These are phyloP conservation scores for Calliphora vicina DNA, from an alignment of 1,140 invertebrate genomes.

Conservation along the genomic window DNA sequence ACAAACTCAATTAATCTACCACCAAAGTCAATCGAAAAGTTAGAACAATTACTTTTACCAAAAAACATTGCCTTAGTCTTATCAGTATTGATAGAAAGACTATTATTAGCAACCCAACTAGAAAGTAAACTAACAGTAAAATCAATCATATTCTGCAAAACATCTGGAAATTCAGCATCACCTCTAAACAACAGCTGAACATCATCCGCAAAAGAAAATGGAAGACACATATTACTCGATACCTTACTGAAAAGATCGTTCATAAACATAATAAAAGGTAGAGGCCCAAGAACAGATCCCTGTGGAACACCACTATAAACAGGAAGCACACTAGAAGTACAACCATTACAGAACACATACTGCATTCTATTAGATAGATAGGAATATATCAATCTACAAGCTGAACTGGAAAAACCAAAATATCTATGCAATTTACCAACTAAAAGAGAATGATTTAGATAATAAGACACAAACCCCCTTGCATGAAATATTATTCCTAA, in stretches of 20 bases:
- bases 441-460: background rate
- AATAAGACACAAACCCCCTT: background rate
- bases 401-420: background rate
- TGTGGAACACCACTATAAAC: background rate
- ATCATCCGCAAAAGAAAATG: slow-evolving; percentile 1
- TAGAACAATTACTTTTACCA: background rate
- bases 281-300: background rate
- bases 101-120: too few species aligned
- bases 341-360: background rate
- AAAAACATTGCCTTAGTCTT: background rate
- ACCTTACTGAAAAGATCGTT: background rate
- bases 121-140: background rate
- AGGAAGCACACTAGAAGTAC: background rate
- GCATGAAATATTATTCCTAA: too few species aligned
- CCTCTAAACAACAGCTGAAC: background rate
- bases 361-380: background rate
- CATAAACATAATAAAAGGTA: background rate
- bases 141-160: background rate
- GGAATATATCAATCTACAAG: background rate
- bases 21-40: background rate
- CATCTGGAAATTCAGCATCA: background rate
- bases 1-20: background rate
- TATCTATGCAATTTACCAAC: background rate
- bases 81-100: background rate
- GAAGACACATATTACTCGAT: background rate